Conservation (phyloP, 2,113 vertebrate genomes). For the Eulemur macaco region DNA sequence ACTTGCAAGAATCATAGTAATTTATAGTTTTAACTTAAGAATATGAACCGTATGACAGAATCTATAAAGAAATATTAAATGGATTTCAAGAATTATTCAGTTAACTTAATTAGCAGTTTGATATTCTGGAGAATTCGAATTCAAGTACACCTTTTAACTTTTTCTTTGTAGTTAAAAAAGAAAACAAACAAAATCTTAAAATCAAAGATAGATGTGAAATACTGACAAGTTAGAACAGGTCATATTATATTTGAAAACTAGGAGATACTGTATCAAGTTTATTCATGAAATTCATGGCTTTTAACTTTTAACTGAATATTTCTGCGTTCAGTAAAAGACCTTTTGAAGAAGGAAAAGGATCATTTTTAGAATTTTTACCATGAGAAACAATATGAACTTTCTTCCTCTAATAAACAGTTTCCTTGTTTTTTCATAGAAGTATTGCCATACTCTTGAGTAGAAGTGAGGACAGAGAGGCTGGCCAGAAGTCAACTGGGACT, state of each 20-base stretch:
- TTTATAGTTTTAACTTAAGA: constrained; percentile 32
- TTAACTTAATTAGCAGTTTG: neutral
- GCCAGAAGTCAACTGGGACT: constrained; percentile 4
- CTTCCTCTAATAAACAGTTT: neutral
- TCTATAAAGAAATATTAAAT: constrained; percentile 8
- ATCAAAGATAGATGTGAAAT: constrained; percentile 48
- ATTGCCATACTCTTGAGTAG: neutral
- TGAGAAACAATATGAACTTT: constrained; percentile 48
- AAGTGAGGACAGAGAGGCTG: neutral
- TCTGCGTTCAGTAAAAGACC: neutral
- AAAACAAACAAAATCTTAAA: constrained; percentile 42
- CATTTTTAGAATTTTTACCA: constrained; percentile 16
- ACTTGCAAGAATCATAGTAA: neutral
- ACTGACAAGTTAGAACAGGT: neutral
- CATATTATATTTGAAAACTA: constrained; percentile 17
- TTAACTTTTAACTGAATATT: neutral
- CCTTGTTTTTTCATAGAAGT: constrained; percentile 26
- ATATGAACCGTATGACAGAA: neutral
- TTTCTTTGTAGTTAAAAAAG: constrained; percentile 31
- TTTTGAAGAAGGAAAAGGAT: constrained; percentile 39
- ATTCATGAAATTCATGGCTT: neutral
- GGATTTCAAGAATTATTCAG: constrained; percentile 1
- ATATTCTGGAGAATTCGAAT: constrained; percentile 32
- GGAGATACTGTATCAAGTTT: neutral
- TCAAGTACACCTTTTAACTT: neutral